Evolutionary conservation across 2,888 invertebrate species (phyloP).

Genomic region (Eupithecia abbreviata): DNA sequence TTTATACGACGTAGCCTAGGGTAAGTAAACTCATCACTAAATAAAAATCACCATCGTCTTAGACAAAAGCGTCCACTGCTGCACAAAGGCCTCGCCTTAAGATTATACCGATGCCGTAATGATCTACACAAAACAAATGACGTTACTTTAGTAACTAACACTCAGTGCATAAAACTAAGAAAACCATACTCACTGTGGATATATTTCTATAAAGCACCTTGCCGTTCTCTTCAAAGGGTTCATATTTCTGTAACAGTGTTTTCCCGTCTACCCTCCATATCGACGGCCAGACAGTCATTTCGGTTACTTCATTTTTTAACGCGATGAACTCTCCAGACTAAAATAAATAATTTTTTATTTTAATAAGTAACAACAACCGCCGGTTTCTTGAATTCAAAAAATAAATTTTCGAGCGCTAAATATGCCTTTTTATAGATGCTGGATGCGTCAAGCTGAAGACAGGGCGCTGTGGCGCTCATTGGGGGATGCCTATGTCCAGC

Average conservation of each 20-base stretch:
- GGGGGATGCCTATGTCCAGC: too few relatives aligned
- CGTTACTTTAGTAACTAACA: too few relatives aligned
- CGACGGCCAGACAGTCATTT: conserved; percentile 88
- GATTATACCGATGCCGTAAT: too few relatives aligned
- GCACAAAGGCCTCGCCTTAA: neutral
- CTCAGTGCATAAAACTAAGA: neutral
- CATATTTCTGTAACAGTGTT: conserved; percentile 91
- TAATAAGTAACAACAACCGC: neutral
- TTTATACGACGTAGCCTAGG: too few relatives aligned
- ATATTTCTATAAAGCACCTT: conserved; percentile 93
- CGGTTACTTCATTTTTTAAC: conserved; percentile 90
- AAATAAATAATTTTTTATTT: conserved; percentile 55
- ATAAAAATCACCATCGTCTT: neutral
- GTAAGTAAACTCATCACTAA: too few relatives aligned
- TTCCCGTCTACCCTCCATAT: conserved; percentile 96
- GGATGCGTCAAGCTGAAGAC: too few relatives aligned
- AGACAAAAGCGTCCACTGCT: neutral
- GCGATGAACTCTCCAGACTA: conserved; percentile 96
- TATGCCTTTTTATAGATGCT: neutral
- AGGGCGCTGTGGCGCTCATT: too few relatives aligned
- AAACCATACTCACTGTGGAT: conserved; percentile 87
- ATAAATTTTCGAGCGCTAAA: neutral
- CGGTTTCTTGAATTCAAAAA: neutral
- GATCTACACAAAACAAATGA: neutral
- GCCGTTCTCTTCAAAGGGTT: conserved; percentile 92